Conservation (phyloP, 2,797 vertebrate genomes). For the Xyrichtys novacula region DNA sequence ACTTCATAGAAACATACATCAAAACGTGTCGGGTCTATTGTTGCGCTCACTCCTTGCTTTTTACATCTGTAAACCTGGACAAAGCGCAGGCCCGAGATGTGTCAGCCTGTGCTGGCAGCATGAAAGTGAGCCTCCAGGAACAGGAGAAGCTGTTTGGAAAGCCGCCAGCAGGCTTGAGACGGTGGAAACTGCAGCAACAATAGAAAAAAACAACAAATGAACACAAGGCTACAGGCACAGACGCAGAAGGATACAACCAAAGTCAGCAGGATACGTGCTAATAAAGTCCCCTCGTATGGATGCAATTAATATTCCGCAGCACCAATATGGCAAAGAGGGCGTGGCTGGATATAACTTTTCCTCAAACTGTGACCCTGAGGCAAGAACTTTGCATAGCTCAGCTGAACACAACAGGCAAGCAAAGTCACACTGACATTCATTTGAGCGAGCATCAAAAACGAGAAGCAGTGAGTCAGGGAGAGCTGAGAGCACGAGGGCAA, state of each 20-base stretch:
- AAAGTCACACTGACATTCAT: slow-evolving; percentile 69
- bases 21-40: slow-evolving; percentile 22
- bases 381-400: slow-evolving; percentile 61
- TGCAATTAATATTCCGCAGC: slow-evolving; percentile 31
- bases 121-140: slow-evolving; percentile 55
- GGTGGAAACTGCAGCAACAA: slow-evolving; percentile 50
- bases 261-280: neutral
- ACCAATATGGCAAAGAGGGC: slow-evolving; percentile 28
- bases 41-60: slow-evolving; percentile 23
- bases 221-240: slow-evolving; percentile 8
- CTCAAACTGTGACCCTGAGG: slow-evolving; percentile 40
- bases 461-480: slow-evolving; percentile 57
- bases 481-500: slow-evolving; percentile 35
- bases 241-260: neutral
- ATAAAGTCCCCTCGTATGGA: neutral
- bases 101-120: slow-evolving; percentile 52
- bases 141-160: slow-evolving; percentile 53
- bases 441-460: slow-evolving; percentile 54
- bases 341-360: slow-evolving; percentile 35
- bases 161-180: slow-evolving; percentile 59
- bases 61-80: slow-evolving; percentile 44
- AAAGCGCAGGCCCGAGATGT: slow-evolving; percentile 35
- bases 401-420: slow-evolving; percentile 34
- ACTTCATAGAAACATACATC: slow-evolving; percentile 24
- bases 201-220: slow-evolving; percentile 36